phyloP scores from a whole-genome alignment of 1,140 invertebrate genomes.

The Anoplolepis gracilipes region DNA sequence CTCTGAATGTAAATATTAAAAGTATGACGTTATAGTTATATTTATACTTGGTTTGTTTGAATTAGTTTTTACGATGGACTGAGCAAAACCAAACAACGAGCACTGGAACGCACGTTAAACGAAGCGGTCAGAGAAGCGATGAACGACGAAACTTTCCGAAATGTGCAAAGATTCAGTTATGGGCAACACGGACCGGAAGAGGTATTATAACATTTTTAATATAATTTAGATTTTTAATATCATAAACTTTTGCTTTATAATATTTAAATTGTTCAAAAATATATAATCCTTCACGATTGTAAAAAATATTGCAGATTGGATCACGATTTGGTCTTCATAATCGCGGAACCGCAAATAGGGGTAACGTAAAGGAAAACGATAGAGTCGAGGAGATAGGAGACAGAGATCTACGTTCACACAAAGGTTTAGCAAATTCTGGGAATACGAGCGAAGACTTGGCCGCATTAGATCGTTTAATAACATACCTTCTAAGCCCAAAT shows the following conservation, averaged over 20 bases:
- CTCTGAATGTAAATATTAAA: constrained; percentile 3
- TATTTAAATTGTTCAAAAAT: background rate
- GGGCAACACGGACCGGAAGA: constrained; percentile 89
- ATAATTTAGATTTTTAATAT: background rate
- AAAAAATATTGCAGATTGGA: constrained; percentile 52
- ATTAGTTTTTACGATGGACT: constrained; percentile 81
- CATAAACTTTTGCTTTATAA: background rate
- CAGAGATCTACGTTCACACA: constrained; percentile 1
- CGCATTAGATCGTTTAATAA: constrained; percentile 79
- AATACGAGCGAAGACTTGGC: constrained; percentile 80
- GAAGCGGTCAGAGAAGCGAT: constrained; percentile 89
- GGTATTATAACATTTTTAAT: constrained; percentile 79
- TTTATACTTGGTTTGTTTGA: background rate
- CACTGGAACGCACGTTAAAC: constrained; percentile 85
- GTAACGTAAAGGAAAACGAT: background rate
- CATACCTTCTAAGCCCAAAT: constrained; percentile 77
- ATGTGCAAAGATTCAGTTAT: constrained; percentile 90
- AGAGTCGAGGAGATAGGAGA: background rate
- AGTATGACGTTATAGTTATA: background rate
- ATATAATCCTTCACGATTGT: background rate
- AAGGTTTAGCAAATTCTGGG: constrained; percentile 57
- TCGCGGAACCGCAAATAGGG: background rate
- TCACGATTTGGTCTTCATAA: constrained; percentile 47
- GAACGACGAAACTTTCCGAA: constrained; percentile 89
- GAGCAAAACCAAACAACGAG: constrained; percentile 79